phyloP scores from a whole-genome alignment of 2,113 vertebrate genomes.

The Rhabdornis inornatus region DNA sequence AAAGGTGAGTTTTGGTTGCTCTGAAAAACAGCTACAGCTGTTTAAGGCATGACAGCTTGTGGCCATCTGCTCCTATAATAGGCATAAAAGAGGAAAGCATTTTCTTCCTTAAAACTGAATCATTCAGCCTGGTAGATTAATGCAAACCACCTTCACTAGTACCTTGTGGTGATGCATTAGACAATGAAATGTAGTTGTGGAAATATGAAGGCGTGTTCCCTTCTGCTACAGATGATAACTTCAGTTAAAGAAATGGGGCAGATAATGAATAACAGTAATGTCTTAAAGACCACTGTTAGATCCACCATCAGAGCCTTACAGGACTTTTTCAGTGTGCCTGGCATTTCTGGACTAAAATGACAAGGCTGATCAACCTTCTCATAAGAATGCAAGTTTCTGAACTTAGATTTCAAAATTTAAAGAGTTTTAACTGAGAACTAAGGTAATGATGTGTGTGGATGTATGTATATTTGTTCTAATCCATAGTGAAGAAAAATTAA shows the following conservation, averaged over 20 bases:
- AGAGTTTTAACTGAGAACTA: not conserved
- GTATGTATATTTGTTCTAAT: not conserved
- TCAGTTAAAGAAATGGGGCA: not conserved
- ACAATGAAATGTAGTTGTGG: not conserved
- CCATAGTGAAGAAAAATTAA: not conserved
- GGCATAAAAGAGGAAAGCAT: not conserved
- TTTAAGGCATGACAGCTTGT: not conserved
- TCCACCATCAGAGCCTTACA: not conserved
- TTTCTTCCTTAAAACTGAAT: not conserved
- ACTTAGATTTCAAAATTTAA: not conserved
- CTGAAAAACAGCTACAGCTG: not conserved
- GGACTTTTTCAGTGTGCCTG: not conserved
- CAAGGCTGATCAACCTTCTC: not conserved
- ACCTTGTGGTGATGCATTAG: not conserved
- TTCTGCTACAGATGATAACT: not conserved
- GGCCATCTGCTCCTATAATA: not conserved
- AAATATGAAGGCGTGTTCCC: not conserved
- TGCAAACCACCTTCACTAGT: not conserved
- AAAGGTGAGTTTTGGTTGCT: slow-evolving; percentile 45
- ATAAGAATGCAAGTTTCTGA: not conserved
- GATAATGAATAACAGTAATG: not conserved
- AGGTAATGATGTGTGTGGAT: not conserved
- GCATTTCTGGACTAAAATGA: not conserved
- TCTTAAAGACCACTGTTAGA: not conserved
- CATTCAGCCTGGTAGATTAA: not conserved